A percentile compares a stretch with the other conserved stretches of the same genome.
phyloP scores from a whole-genome alignment of 1,140 invertebrate genomes.

The Arctopsyche grandis region DNA sequence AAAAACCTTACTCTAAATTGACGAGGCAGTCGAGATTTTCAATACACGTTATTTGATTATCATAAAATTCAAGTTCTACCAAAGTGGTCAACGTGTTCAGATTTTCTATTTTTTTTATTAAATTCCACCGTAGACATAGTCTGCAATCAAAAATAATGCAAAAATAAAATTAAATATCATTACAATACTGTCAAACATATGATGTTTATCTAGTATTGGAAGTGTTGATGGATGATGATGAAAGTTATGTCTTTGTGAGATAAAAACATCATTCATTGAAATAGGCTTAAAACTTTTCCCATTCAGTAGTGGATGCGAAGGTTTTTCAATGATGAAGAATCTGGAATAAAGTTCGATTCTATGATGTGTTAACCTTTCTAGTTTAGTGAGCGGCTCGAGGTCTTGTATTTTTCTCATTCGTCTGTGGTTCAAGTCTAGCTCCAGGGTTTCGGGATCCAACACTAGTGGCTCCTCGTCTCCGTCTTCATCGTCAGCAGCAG shows the following conservation, averaged over 20 bases:
- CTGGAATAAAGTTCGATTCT: background rate
- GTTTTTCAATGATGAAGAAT: background rate
- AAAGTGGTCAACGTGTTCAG: slow-evolving; percentile 78
- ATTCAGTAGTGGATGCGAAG: no score
- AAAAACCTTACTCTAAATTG: slow-evolving; percentile 85
- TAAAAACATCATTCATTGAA: no score
- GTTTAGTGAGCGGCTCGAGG: slow-evolving; percentile 76
- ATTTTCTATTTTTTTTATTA: slow-evolving; percentile 95
- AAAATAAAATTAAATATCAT: background rate
- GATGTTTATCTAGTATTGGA: no score
- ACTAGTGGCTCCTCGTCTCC: slow-evolving; percentile 61
- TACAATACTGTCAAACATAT: no score
- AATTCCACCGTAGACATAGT: slow-evolving; percentile 91
- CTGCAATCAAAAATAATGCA: slow-evolving; percentile 55
- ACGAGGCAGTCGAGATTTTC: slow-evolving; percentile 88
- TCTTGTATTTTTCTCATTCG: slow-evolving; percentile 85
- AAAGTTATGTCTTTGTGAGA: no score
- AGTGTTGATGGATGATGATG: no score
- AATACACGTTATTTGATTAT: slow-evolving; percentile 93
- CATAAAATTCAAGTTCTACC: slow-evolving; percentile 92
- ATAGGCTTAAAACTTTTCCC: no score
- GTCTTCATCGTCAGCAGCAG: slow-evolving; percentile 55
- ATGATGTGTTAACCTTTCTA: slow-evolving; percentile 69
- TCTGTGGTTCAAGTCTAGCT: slow-evolving; percentile 86
- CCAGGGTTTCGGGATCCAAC: slow-evolving; percentile 62